Evolutionary conservation across 2,888 invertebrate species (phyloP).

Genomic region (Boloria euphrosyne): DNA sequence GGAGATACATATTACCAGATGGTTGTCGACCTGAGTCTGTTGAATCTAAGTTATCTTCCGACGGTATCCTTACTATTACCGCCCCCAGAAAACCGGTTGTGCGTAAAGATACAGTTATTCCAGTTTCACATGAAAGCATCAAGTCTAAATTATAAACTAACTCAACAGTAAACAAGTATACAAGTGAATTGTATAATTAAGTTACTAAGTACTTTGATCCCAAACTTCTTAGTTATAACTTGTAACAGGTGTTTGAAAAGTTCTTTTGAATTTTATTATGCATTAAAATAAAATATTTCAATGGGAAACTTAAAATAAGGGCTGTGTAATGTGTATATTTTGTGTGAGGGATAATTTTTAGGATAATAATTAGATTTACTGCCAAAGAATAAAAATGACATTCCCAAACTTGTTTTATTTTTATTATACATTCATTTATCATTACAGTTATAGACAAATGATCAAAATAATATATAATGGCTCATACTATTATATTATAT

Average conservation of each 20-base stretch:
- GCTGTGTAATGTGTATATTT: not conserved
- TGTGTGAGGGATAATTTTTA: not conserved
- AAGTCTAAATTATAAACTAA: constrained; percentile 56
- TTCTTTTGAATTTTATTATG: not conserved
- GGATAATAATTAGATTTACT: no score
- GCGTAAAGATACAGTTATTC: constrained; percentile 60
- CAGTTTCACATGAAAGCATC: constrained; percentile 54
- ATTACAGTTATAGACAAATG: no score
- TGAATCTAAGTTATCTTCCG: constrained; percentile 56
- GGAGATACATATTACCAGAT: constrained; percentile 59
- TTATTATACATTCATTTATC: not conserved
- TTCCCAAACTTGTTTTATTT: constrained; percentile 12
- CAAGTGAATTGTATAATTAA: not conserved
- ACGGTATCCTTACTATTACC: constrained; percentile 57
- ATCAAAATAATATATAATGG: no score
- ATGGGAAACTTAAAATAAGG: no score
- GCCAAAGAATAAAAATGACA: constrained; percentile 7
- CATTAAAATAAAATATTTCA: not conserved
- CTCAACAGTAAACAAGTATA: not conserved
- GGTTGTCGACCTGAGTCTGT: constrained; percentile 55
- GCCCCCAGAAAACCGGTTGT: constrained; percentile 50
- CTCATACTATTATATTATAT: no score
- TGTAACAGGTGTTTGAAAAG: not conserved
- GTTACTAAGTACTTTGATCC: not conserved
- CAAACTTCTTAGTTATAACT: constrained; percentile 4